These are phyloP conservation scores for Hippocampus zosterae DNA, from an alignment of 2,113 vertebrate species.

Conservation along the genomic window DNA sequence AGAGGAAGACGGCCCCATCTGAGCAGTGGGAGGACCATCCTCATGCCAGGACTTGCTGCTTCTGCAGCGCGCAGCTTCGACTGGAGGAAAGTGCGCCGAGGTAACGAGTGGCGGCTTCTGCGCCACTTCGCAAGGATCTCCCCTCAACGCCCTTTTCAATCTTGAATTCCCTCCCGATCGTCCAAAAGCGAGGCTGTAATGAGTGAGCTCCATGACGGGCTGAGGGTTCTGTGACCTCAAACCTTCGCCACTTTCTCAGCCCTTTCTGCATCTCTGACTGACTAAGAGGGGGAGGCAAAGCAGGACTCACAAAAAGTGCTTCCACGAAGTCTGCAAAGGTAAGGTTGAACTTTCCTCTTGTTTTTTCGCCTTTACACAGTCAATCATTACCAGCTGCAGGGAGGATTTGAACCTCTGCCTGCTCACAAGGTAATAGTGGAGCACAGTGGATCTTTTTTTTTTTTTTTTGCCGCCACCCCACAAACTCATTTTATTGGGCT, in stretches of 20 bases:
- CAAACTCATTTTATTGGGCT: slow-evolving; percentile 24
- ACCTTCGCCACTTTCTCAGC: slow-evolving; percentile 27
- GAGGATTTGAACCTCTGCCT: slow-evolving; percentile 13
- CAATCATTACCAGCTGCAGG: slow-evolving; percentile 9
- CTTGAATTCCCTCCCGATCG: slow-evolving; percentile 6
- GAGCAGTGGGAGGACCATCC: slow-evolving; percentile 65
- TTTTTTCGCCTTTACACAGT: slow-evolving; percentile 2
- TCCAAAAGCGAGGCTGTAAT: slow-evolving; percentile 21
- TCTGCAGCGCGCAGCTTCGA: slow-evolving; percentile 34
- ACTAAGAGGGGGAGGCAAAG: slow-evolving; percentile 10
- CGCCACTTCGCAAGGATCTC: slow-evolving; percentile 16
- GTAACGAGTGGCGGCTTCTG: neutral
- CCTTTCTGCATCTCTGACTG: slow-evolving; percentile 22
- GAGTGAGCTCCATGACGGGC: slow-evolving; percentile 47
- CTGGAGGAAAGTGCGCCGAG: slow-evolving; percentile 2
- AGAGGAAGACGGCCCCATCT: slow-evolving; percentile 34
- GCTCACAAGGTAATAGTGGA: slow-evolving; percentile 30
- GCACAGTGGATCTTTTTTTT: slow-evolving; percentile 15
- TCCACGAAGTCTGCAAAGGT: slow-evolving; percentile 45
- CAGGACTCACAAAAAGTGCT: neutral
- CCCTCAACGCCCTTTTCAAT: slow-evolving; percentile 5
- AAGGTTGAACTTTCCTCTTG: slow-evolving; percentile 28
- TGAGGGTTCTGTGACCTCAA: slow-evolving; percentile 25
- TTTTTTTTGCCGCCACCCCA: neutral
- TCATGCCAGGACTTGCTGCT: slow-evolving; percentile 69